phyloP scores from a whole-genome alignment of 2,113 vertebrate species.

The Lagenorhynchus albirostris region DNA sequence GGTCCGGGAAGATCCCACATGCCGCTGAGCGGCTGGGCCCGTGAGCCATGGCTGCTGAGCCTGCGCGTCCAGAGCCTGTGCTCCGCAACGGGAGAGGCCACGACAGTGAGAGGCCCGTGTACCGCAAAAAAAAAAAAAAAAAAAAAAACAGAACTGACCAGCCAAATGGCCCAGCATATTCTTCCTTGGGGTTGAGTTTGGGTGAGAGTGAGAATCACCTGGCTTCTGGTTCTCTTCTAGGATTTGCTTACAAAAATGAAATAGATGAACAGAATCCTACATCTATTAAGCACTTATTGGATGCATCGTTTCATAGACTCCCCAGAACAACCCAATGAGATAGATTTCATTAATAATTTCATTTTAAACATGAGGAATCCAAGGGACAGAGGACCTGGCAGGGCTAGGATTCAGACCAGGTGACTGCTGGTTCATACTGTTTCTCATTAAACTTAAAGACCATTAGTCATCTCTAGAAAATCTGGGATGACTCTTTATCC shows the following conservation, averaged over 20 bases:
- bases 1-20: no score
- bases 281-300: neutral
- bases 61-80: no score
- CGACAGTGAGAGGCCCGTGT: no score
- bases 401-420: neutral
- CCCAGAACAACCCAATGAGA: neutral
- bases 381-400: neutral
- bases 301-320: neutral
- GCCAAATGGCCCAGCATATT: neutral
- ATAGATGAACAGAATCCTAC: neutral
- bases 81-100: no score
- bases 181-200: neutral
- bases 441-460: neutral
- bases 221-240: neutral
- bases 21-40: no score
- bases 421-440: neutral
- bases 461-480: neutral
- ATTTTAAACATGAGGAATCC: neutral
- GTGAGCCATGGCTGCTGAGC: no score
- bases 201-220: neutral
- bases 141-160: neutral
- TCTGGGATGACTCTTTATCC: neutral
- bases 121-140: no score
- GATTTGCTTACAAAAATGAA: neutral
- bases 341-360: neutral